These are phyloP conservation scores for Liasis olivaceus DNA, from an alignment of 2,797 vertebrate genomes.

Conservation along the genomic window DNA sequence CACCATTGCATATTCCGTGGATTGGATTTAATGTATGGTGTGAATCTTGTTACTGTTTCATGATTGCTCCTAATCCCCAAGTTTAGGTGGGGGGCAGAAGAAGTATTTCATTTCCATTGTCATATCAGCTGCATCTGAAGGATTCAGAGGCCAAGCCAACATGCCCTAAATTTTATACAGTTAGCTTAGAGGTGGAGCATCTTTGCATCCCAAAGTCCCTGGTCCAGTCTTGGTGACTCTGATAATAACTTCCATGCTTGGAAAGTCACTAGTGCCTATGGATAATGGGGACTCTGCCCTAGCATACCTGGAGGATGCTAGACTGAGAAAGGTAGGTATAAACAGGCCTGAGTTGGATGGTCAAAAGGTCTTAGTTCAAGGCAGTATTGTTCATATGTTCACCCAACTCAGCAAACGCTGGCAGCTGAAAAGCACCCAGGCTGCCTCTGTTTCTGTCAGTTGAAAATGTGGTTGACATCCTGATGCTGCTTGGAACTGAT, in stretches of 20 bases:
- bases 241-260: neutral
- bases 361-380: neutral
- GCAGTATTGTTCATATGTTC: neutral
- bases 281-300: neutral
- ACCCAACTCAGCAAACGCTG: neutral
- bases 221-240: too few species aligned
- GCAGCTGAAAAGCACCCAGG: neutral
- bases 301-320: neutral
- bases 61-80: neutral
- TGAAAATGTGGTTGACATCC: neutral
- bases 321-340: neutral
- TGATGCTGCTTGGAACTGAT: neutral
- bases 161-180: too few species aligned
- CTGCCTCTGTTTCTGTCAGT: neutral
- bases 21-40: neutral
- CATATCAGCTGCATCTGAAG: too few species aligned
- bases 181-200: neutral
- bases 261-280: neutral
- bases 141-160: too few species aligned
- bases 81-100: neutral
- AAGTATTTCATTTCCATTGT: too few species aligned
- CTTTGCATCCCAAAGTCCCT: too few species aligned
- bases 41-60: neutral
- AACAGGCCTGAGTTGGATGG: neutral
- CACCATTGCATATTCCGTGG: too few species aligned